Conservation (phyloP, 2,888 invertebrate species). For the Drosophila conformis region DNA sequence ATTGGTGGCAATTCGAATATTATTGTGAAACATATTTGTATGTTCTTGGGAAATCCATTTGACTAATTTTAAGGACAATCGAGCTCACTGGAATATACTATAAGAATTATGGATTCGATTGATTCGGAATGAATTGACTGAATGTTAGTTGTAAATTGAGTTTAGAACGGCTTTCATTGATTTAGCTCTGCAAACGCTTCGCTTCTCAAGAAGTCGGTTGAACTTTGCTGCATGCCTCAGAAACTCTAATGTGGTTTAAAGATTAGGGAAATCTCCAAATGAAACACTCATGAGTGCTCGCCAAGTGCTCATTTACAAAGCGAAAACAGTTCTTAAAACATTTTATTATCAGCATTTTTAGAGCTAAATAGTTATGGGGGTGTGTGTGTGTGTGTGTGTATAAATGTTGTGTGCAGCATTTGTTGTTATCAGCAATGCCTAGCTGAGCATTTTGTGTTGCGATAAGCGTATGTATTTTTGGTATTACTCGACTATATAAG, state of each 20-base stretch:
- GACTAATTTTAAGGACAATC: neutral
- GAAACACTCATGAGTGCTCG: constrained; percentile 4
- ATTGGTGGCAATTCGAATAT: neutral
- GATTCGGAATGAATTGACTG: neutral
- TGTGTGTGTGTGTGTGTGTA: constrained; percentile 12
- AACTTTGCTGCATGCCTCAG: neutral
- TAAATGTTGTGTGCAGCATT: constrained; percentile 36
- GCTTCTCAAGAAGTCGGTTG: neutral
- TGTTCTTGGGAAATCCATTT: neutral
- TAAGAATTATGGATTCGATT: neutral
- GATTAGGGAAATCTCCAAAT: constrained; percentile 3
- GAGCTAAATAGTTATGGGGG: constrained; percentile 9
- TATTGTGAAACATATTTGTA: neutral
- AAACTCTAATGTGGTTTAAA: neutral
- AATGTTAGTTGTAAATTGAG: neutral
- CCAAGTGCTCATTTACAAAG: constrained; percentile 6
- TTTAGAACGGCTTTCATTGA: neutral
- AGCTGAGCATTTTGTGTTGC: constrained; percentile 49
- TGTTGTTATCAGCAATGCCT: constrained; percentile 55
- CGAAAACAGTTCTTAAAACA: constrained; percentile 21
- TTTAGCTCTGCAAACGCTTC: neutral
- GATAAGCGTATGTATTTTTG: constrained; percentile 72
- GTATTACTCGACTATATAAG: constrained; percentile 65
- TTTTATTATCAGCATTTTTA: constrained; percentile 34
- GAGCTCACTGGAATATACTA: neutral